Base-by-base conservation (phyloP, 1,140 invertebrate species). In the Calliphora vicina region DNA sequence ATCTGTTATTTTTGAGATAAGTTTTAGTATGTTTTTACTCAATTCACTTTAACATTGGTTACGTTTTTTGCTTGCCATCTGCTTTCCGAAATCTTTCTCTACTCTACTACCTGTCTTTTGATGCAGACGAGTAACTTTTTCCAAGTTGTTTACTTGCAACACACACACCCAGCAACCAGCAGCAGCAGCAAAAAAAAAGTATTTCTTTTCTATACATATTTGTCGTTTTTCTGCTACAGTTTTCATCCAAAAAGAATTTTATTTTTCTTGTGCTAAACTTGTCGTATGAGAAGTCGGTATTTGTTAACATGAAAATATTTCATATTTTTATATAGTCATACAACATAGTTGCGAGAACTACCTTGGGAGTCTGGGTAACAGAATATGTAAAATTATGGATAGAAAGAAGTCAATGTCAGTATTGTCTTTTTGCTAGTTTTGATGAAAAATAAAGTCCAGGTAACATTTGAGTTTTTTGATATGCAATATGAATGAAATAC, bases 301-400 rank as follows among this genome's bases (percentile, higher is more conserved):
- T 57, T 57, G 45, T 57, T 57, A 57, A 57, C 45, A 57, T 57
- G 45, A 57, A 57, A 57, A 57, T 57, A 57, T 57, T 57, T 57
- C 45, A 57, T 17, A 57, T 57, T 57, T 35, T 57, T 57, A 57
- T 57, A 57, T n/a, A 57, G 13, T 57, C 12, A 15, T n/a, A 57
- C 50, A 35, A 35, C 6, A 35, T 10, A 2, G 10, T 10, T 2
- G 10, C 35, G 0, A 35, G 6, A 35, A 35, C 35, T 35, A 35
- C 35, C 35, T 35, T 5, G 35, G 35, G 35, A 35, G 5, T 35
- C 35, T 35, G 4, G 0, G 6, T 35, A 35, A 35, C 35, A 35
- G 35, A 8, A 35, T 1, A 35, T 35, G 35, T 35, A 5, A 35
- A 35, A 35, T 35, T 35, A 35, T 35, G 35, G 35, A 10, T 35